A percentile compares a stretch with the other conserved stretches of the same genome.
These are phyloP conservation scores for Myotis brandtii DNA, from an alignment of 2,113 vertebrate genomes.

Conservation along the genomic window DNA sequence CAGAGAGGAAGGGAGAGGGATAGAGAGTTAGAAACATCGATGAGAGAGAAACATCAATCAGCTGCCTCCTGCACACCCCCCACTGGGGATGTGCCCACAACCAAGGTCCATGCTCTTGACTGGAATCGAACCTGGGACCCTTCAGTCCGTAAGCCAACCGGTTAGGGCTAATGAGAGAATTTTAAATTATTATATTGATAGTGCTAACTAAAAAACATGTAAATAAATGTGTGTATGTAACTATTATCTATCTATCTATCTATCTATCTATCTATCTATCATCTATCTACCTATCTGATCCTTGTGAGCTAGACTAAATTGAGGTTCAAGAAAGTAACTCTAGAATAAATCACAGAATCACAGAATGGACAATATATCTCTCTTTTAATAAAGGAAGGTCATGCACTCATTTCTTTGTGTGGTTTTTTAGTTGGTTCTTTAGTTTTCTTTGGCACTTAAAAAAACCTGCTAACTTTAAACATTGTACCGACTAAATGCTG, in stretches of 20 bases:
- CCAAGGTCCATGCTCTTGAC: too few relatives aligned
- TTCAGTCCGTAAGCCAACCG: background rate
- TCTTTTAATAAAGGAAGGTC: background rate
- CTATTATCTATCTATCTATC: background rate
- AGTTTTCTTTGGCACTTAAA: constrained; percentile 6
- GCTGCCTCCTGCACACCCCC: too few relatives aligned
- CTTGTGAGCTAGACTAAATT: background rate
- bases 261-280: background rate
- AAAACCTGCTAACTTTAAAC: background rate
- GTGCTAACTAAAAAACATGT: background rate
- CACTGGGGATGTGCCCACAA: too few relatives aligned
- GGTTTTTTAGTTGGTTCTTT: background rate
- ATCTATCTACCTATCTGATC: background rate
- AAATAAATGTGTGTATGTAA: background rate
- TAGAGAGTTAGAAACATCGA: too few relatives aligned
- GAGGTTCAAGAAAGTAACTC: background rate
- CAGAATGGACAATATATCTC: accelerated
- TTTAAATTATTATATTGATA: background rate
- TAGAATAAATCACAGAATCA: background rate
- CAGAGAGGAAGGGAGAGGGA: too few relatives aligned
- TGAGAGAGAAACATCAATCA: too few relatives aligned
- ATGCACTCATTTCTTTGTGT: background rate
- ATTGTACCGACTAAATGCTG: background rate
- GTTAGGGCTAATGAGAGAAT: background rate
- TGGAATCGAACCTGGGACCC: background rate